A percentile compares a stretch with the other conserved stretches of the same genome.
Evolutionary conservation across 1,140 invertebrate species (phyloP).

Genomic region (Panagrolaimus sp.): DNA sequence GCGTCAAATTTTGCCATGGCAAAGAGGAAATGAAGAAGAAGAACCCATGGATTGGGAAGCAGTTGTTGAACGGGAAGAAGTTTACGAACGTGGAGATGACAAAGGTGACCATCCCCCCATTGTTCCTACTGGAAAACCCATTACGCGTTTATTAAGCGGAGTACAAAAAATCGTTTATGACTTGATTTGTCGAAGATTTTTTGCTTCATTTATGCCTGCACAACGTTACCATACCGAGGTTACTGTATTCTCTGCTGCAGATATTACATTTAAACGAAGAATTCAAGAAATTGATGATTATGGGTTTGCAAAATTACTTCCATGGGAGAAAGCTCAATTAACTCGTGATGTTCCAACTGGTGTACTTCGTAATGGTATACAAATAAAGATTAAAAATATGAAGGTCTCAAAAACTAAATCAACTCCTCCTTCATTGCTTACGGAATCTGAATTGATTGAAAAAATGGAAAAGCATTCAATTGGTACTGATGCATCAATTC

Average conservation of each 20-base stretch:
- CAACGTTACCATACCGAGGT: slow-evolving; percentile 38
- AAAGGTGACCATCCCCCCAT: slow-evolving; percentile 97
- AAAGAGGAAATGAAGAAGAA: slow-evolving; percentile 64
- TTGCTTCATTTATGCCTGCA: slow-evolving; percentile 71
- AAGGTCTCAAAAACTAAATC: slow-evolving; percentile 72
- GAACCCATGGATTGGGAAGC: slow-evolving; percentile 15
- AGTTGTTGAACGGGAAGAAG: slow-evolving; percentile 62
- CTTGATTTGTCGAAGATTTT: slow-evolving; percentile 89
- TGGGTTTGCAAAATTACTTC: slow-evolving; percentile 84
- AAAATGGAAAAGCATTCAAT: slow-evolving; percentile 98
- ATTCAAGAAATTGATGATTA: slow-evolving; percentile 80
- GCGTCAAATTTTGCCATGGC: slow-evolving; percentile 50
- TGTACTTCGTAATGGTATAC: neutral
- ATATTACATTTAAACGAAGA: slow-evolving; percentile 75
- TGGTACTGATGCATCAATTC: slow-evolving; percentile 94
- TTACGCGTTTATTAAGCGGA: slow-evolving; percentile 63
- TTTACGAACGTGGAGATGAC: slow-evolving; percentile 69
- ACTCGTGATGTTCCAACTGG: neutral
- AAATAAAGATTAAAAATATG: neutral
- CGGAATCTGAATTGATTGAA: slow-evolving; percentile 90
- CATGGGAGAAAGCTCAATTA: slow-evolving; percentile 71
- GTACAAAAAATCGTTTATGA: slow-evolving; percentile 72
- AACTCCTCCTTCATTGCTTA: slow-evolving; percentile 78
- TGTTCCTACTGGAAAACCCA: slow-evolving; percentile 77
- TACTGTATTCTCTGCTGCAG: slow-evolving; percentile 66